These are phyloP conservation scores for Brachionus rubens DNA, from an alignment of 1,140 invertebrate species.

Conservation along the genomic window DNA sequence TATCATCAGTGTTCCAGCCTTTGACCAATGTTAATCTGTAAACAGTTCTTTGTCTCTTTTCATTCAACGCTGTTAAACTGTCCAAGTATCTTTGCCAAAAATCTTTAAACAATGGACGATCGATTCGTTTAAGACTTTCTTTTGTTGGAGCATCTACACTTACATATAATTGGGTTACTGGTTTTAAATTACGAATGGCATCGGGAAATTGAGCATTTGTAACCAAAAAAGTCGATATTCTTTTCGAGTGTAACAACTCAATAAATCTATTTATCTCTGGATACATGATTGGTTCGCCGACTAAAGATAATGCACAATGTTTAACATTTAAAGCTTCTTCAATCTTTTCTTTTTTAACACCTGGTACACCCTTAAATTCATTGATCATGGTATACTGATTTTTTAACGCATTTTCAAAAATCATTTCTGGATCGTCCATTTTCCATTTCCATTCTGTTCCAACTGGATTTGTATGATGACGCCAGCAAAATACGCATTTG, in stretches of 20 bases:
- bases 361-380: conserved; percentile 67
- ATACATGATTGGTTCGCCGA: conserved; percentile 71
- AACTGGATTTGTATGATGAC: conserved; percentile 70
- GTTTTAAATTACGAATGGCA: conserved; percentile 64
- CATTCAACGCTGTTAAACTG: conserved; percentile 63
- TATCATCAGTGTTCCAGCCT: conserved; percentile 66
- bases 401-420: conserved; percentile 64
- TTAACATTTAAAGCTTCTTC: conserved; percentile 62
- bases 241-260: conserved; percentile 62
- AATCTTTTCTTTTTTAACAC: conserved; percentile 64
- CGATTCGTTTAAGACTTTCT: conserved; percentile 68
- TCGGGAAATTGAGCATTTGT: conserved; percentile 70
- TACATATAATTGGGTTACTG: conserved; percentile 69
- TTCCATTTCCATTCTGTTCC: conserved; percentile 71
- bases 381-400: conserved; percentile 67
- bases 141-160: conserved; percentile 68
- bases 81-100: conserved; percentile 67
- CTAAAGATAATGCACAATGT: conserved; percentile 68
- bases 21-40: conserved; percentile 69
- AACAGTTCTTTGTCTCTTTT: conserved; percentile 67
- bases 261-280: conserved; percentile 67
- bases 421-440: conserved; percentile 65
- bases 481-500: conserved; percentile 71
- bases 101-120: conserved; percentile 67
- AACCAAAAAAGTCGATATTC: conserved; percentile 67